phyloP scores from a whole-genome alignment of 2,888 invertebrate genomes.

The Tricholauxania praeusta region DNA sequence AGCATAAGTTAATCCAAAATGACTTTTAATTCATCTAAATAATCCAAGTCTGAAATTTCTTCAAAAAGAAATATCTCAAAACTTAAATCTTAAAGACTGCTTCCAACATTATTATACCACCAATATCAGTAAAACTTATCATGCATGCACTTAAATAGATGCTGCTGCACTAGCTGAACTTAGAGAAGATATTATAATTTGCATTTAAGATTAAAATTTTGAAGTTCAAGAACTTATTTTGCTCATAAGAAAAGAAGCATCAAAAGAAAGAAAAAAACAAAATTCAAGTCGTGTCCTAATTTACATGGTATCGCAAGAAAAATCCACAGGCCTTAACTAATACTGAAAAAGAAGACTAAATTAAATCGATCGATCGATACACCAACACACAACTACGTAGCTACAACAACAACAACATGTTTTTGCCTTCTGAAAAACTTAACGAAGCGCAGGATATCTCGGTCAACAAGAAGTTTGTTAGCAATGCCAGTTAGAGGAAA shows the following conservation, averaged over 20 bases:
- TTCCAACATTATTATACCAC: too few relatives aligned
- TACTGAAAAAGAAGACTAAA: conserved; percentile 8
- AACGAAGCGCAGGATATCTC: conserved; percentile 22
- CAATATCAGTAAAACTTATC: too few relatives aligned
- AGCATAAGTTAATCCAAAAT: too few relatives aligned
- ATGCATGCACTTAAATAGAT: background rate
- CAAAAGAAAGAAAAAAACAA: background rate
- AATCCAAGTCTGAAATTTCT: too few relatives aligned
- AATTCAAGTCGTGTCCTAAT: conserved; percentile 35
- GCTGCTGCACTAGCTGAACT: background rate
- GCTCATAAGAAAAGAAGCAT: background rate
- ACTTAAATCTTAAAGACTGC: too few relatives aligned
- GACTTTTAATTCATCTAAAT: too few relatives aligned
- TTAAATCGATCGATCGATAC: conserved; percentile 30
- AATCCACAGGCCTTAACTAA: background rate
- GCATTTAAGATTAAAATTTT: conserved; percentile 31
- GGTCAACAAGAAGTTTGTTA: background rate
- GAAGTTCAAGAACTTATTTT: conserved; percentile 29
- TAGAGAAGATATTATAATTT: conserved; percentile 21
- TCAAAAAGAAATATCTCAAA: too few relatives aligned
- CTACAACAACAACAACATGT: background rate
- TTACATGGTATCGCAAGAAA: conserved; percentile 23
- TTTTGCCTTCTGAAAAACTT: background rate
- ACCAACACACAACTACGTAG: conserved; percentile 15
- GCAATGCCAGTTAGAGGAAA: background rate